Conservation (phyloP, 2,888 invertebrate genomes). For the Andrena trimmerana region DNA sequence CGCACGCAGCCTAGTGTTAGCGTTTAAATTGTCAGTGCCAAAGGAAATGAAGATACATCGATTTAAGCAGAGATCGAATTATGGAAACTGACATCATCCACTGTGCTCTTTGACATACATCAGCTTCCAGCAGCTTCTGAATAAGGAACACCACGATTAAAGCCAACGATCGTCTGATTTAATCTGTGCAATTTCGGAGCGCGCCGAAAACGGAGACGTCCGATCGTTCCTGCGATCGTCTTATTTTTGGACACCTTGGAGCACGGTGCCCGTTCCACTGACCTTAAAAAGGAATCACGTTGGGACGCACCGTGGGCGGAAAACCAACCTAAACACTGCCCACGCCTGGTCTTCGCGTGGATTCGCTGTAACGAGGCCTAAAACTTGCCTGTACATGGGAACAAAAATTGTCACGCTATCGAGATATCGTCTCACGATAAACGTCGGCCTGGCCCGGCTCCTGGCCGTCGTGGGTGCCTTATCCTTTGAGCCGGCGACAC, state of each 20-base stretch:
- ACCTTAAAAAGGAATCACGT: slow-evolving; percentile 67
- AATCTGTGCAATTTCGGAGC: not conserved
- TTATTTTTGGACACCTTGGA: slow-evolving; percentile 50
- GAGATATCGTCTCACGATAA: slow-evolving; percentile 60
- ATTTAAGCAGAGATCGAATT: too few relatives aligned
- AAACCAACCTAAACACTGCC: slow-evolving; percentile 52
- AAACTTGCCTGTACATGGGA: slow-evolving; percentile 54
- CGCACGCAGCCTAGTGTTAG: too few relatives aligned
- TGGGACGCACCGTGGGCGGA: slow-evolving; percentile 50
- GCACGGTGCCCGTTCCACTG: slow-evolving; percentile 48
- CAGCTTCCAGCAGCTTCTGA: too few relatives aligned
- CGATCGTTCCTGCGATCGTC: slow-evolving; percentile 10
- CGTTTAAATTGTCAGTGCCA: too few relatives aligned
- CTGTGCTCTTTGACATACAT: too few relatives aligned
- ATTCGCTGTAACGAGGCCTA: slow-evolving; percentile 43
- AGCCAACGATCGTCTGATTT: not conserved
- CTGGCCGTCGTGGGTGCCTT: slow-evolving; percentile 20
- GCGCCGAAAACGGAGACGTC: slow-evolving; percentile 13
- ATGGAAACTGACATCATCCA: too few relatives aligned
- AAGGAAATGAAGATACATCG: too few relatives aligned
- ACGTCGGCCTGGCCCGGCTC: not conserved
- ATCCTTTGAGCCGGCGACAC: not conserved
- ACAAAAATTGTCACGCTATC: slow-evolving; percentile 57
- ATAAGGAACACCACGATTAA: too few relatives aligned
- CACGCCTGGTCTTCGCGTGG: slow-evolving; percentile 47